Evolutionary conservation across 2,888 invertebrate species (phyloP).

Genomic region (Fragum sueziense): DNA sequence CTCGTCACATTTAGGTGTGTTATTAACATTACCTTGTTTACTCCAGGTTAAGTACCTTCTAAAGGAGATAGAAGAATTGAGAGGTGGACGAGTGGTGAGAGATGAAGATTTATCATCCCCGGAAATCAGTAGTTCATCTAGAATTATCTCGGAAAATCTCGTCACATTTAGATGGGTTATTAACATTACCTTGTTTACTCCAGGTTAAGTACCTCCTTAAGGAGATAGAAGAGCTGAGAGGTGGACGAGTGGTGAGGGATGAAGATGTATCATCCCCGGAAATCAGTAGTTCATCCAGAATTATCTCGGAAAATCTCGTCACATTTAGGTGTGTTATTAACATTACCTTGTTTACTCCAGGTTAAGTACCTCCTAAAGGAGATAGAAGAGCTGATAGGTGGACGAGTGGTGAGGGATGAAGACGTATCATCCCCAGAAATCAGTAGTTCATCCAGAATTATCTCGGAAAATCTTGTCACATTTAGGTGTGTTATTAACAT

Average conservation of each 20-base stretch:
- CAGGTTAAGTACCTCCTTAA: conserved; percentile 86
- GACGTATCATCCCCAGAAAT: conserved; percentile 73
- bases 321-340: conserved; percentile 89
- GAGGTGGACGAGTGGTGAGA: conserved; percentile 85
- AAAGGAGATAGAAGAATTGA: conserved; percentile 92
- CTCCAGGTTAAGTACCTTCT: conserved; percentile 85
- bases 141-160: conserved; percentile 89
- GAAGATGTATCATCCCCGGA: conserved; percentile 72
- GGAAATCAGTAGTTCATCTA: conserved; percentile 77
- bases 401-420: conserved; percentile 78
- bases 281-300: conserved; percentile 77
- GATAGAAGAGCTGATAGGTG: conserved; percentile 91
- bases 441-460: conserved; percentile 83
- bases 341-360: no score
- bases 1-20: conserved; percentile 90
- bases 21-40: no score
- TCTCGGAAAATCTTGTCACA: conserved; percentile 93
- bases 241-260: conserved; percentile 83
- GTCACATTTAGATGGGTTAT: conserved; percentile 90
- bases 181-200: no score
- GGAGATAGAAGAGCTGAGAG: conserved; percentile 92
- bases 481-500: conserved; percentile 87
- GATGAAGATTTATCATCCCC: conserved; percentile 71
- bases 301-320: conserved; percentile 92
- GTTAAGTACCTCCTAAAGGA: conserved; percentile 88